phyloP scores from a whole-genome alignment of 1,140 invertebrate genomes.

The Sycophila sp. region DNA sequence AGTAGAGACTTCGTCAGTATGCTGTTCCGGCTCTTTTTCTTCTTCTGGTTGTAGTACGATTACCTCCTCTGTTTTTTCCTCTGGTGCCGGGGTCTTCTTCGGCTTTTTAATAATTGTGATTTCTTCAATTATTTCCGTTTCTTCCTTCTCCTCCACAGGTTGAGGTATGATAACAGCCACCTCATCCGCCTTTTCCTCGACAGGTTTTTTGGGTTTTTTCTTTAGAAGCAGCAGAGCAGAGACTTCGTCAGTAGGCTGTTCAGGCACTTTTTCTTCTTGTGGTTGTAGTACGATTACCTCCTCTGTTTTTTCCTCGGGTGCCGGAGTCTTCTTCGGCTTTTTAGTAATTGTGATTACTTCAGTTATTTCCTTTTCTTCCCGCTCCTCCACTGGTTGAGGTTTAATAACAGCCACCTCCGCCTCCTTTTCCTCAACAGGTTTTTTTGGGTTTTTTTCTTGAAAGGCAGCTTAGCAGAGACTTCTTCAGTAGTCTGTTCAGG shows the following conservation, averaged over 20 bases:
- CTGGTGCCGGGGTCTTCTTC: not conserved
- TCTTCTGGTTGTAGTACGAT: too few species aligned
- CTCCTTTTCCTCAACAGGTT: not conserved
- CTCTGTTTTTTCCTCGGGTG: too few species aligned
- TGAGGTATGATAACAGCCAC: slow-evolving; percentile 45
- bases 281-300: too few species aligned
- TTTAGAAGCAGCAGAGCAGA: slow-evolving; percentile 31
- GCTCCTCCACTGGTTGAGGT: slow-evolving; percentile 31
- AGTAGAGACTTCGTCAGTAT: too few species aligned
- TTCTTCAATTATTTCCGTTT: slow-evolving; percentile 40
- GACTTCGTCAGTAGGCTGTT: not conserved
- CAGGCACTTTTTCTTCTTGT: not conserved
- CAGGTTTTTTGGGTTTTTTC: slow-evolving; percentile 47
- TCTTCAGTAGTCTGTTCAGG: slow-evolving; percentile 43
- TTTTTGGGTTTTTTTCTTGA: slow-evolving; percentile 61
- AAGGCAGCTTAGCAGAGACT: slow-evolving; percentile 41
- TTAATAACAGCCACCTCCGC: slow-evolving; percentile 24
- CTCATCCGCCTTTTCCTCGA: slow-evolving; percentile 50
- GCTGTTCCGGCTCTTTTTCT: too few species aligned
- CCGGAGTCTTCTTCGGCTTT: too few species aligned
- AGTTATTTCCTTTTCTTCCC: slow-evolving; percentile 48
- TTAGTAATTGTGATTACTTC: too few species aligned
- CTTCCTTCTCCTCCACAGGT: slow-evolving; percentile 46
- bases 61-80: not conserved
- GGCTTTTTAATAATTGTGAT: not conserved